Percentiles rank a stretch among this genome's conserved stretches.
Evolutionary conservation across 2,113 vertebrate species (phyloP).

Genomic region (Scomber japonicus): DNA sequence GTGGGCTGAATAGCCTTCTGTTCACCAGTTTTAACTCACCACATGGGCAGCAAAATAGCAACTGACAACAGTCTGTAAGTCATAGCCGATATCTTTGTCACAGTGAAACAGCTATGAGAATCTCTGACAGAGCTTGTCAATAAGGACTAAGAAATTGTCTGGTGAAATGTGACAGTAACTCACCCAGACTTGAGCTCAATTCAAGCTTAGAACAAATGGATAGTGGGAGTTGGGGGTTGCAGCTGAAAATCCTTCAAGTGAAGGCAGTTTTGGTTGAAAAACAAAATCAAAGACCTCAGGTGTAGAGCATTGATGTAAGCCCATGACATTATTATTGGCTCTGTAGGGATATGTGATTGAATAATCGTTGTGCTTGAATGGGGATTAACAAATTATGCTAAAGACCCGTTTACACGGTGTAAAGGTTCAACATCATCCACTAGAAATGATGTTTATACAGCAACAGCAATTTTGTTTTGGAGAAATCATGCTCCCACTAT

Average conservation of each 20-base stretch:
- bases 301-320: too few relatives aligned
- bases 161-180: conserved; percentile 34
- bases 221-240: background rate
- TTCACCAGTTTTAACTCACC: conserved; percentile 20
- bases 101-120: background rate
- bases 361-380: too few relatives aligned
- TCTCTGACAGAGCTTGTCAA: conserved; percentile 12
- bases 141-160: background rate
- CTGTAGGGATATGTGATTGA: background rate
- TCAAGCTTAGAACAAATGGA: conserved; percentile 13
- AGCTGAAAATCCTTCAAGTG: conserved; percentile 1
- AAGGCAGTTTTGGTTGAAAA: background rate
- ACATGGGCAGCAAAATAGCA: conserved; percentile 8
- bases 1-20: conserved; percentile 32
- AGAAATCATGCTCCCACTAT: too few relatives aligned
- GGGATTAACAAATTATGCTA: too few relatives aligned
- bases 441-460: too few relatives aligned
- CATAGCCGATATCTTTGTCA: conserved; percentile 16
- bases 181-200: background rate
- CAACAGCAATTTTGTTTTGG: too few relatives aligned
- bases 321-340: background rate
- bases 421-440: too few relatives aligned
- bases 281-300: too few relatives aligned
- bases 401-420: too few relatives aligned
- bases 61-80: conserved; percentile 18